Percentiles rank a stretch among this genome's conserved stretches.
phyloP scores from a whole-genome alignment of 2,797 vertebrate species.

The Benthosema pterotum region DNA sequence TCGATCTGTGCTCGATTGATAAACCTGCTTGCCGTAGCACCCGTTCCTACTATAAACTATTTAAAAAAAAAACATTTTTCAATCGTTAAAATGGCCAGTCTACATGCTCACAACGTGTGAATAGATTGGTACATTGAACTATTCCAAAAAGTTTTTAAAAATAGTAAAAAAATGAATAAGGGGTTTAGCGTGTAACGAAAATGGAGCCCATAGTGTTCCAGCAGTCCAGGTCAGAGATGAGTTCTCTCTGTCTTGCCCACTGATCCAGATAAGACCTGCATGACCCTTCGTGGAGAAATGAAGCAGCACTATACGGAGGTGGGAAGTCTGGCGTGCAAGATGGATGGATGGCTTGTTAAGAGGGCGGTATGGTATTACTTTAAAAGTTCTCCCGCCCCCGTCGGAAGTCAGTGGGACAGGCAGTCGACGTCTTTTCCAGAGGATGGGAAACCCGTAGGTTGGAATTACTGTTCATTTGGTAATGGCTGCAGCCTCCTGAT shows the following conservation, averaged over 20 bases:
- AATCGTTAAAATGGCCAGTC: too few relatives aligned
- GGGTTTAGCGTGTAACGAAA: too few relatives aligned
- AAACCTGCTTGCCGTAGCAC: too few relatives aligned
- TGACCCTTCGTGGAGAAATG: conserved; percentile 37
- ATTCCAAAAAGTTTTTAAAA: too few relatives aligned
- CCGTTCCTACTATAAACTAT: too few relatives aligned
- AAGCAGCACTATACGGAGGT: conserved; percentile 49
- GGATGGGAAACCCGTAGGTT: conserved; percentile 81
- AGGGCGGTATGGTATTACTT: conserved; percentile 77
- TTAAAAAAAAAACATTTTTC: too few relatives aligned
- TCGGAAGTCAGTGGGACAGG: conserved; percentile 74
- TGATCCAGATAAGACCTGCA: conserved; percentile 24
- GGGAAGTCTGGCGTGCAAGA: conserved; percentile 62
- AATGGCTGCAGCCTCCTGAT: conserved; percentile 23
- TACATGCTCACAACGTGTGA: too few relatives aligned
- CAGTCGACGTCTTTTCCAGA: conserved; percentile 76
- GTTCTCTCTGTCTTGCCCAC: conserved; percentile 17
- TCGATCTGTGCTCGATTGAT: too few relatives aligned
- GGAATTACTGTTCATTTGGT: conserved; percentile 64
- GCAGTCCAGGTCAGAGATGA: conserved; percentile 2
- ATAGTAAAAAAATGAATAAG: too few relatives aligned
- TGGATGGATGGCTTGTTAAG: conserved; percentile 68
- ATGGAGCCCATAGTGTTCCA: too few relatives aligned
- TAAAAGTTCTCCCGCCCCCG: conserved; percentile 78
- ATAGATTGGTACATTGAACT: too few relatives aligned